Conservation (phyloP, 2,888 invertebrate species). For the Stictocephala bisonia region DNA sequence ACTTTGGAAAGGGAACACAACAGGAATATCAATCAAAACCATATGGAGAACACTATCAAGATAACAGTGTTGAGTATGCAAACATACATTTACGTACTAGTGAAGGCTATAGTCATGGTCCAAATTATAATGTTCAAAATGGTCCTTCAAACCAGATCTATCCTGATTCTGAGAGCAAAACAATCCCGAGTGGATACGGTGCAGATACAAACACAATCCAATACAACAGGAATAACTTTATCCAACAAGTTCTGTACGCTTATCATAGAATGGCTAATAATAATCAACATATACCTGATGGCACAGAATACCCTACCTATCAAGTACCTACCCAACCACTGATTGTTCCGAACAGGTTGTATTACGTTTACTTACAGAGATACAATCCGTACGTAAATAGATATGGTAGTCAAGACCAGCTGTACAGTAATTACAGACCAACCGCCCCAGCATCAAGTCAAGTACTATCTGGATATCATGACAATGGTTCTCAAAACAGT, state of each 20-base stretch:
- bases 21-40: no score
- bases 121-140: no score
- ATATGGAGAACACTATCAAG: no score
- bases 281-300: background rate
- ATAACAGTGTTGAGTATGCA: no score
- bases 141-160: no score
- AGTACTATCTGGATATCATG: no score
- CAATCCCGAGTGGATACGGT: no score
- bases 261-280: conserved; percentile 46
- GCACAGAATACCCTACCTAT: background rate
- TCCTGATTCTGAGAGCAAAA: no score
- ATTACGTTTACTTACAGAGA: conserved; percentile 46
- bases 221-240: conserved; percentile 36
- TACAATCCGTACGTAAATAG: conserved; percentile 45
- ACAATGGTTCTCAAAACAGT: no score
- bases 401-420: conserved; percentile 34
- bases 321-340: conserved; percentile 15
- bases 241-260: conserved; percentile 46
- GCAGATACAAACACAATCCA: background rate
- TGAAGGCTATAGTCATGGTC: no score
- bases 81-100: no score
- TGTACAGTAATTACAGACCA: background rate
- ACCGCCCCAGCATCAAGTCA: background rate
- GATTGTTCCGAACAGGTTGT: conserved; percentile 39
- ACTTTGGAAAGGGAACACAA: no score